These are phyloP conservation scores for Pedionomus torquatus DNA, from an alignment of 2,113 vertebrate genomes.

Conservation along the genomic window DNA sequence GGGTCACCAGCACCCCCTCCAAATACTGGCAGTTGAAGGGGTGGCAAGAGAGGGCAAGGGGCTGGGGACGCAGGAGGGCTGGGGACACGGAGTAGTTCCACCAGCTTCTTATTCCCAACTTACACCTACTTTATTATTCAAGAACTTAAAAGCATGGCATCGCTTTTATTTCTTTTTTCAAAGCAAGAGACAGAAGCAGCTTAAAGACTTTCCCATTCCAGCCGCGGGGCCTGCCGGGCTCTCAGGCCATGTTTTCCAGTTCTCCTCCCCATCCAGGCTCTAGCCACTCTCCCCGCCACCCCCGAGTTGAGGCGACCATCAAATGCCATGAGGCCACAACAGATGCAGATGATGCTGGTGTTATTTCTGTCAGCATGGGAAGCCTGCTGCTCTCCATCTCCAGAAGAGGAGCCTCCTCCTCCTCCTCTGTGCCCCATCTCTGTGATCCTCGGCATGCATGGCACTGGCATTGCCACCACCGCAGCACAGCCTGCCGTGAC, in stretches of 20 bases:
- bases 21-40: neutral
- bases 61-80: neutral
- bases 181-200: neutral
- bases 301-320: neutral
- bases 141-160: neutral
- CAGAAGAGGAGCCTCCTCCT: neutral
- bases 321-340: neutral
- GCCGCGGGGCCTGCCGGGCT: neutral
- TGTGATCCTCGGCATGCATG: rapidly evolving
- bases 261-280: neutral
- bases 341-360: neutral
- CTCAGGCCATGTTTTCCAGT: neutral
- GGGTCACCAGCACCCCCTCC: neutral
- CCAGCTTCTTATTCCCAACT: neutral
- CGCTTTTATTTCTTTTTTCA: neutral
- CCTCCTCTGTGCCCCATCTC: neutral
- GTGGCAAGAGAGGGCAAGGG: neutral
- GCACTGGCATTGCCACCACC: neutral
- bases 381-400: neutral
- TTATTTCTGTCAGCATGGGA: neutral
- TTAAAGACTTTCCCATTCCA: neutral
- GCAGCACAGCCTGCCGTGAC: neutral
- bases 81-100: neutral
- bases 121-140: neutral
- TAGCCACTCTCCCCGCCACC: rapidly evolving